phyloP scores from a whole-genome alignment of 2,113 vertebrate species.

The Sterna hirundo region DNA sequence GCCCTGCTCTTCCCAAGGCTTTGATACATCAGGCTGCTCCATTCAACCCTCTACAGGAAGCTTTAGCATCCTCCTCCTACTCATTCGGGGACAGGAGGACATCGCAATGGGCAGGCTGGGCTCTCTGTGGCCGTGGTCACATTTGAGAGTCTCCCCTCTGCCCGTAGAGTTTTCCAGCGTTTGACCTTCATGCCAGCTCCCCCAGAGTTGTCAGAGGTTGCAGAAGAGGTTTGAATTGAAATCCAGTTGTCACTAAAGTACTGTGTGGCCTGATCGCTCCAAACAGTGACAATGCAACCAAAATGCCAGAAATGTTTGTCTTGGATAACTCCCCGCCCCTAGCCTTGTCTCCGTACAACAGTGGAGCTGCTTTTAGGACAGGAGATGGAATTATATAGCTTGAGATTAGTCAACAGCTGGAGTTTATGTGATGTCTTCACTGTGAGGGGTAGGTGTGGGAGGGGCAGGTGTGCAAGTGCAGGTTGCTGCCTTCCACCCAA shows the following conservation, averaged over 20 bases:
- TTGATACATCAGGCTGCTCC: not conserved
- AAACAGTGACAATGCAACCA: not conserved
- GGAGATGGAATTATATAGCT: not conserved
- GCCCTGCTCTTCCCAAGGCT: not conserved
- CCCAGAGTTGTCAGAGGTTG: not conserved
- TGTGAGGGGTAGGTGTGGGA: not conserved
- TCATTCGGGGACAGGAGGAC: not conserved
- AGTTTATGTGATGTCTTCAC: not conserved
- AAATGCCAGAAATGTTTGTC: not conserved
- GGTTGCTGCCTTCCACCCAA: not conserved
- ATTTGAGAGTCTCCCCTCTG: not conserved
- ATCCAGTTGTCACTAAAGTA: not conserved
- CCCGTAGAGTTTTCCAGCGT: not conserved
- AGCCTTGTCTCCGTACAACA: not conserved
- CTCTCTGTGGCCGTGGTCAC: not conserved
- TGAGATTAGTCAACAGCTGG: not conserved
- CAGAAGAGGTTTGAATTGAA: not conserved
- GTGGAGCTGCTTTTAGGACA: not conserved
- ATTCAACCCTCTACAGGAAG: not conserved
- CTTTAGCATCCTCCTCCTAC: not conserved
- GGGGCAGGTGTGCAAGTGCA: not conserved
- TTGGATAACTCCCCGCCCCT: not conserved
- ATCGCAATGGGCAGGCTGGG: not conserved
- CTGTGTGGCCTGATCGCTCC: not conserved
- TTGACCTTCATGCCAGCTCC: not conserved